A percentile compares a stretch with the other conserved stretches of the same genome.
Conservation (phyloP, 2,888 invertebrate genomes). For the Thumatha senex region DNA sequence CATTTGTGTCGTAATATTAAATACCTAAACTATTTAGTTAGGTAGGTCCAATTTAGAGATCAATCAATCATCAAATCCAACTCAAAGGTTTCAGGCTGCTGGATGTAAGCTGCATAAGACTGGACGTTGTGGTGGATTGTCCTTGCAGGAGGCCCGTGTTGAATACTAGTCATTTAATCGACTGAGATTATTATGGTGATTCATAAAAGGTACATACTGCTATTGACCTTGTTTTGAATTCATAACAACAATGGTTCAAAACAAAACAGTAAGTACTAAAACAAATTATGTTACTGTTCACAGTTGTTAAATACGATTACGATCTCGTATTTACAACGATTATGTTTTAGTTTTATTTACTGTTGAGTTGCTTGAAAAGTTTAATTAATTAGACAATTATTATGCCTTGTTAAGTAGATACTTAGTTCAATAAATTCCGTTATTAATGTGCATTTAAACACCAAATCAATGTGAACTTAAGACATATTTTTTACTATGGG, state of each 20-base stretch:
- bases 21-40: too few species aligned
- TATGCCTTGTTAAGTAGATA: not conserved
- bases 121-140: too few species aligned
- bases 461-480: not conserved
- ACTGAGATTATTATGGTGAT: too few species aligned
- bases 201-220: not conserved
- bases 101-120: too few species aligned
- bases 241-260: constrained; percentile 59
- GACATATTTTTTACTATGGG: not conserved
- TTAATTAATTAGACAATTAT: constrained; percentile 28
- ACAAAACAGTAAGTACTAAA: constrained; percentile 41
- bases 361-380: constrained; percentile 42
- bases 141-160: too few species aligned
- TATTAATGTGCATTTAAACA: constrained; percentile 23
- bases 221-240: constrained; percentile 46
- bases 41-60: too few species aligned
- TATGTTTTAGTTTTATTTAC: constrained; percentile 51
- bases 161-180: too few species aligned
- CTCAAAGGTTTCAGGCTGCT: too few species aligned
- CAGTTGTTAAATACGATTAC: constrained; percentile 55
- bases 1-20: too few species aligned
- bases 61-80: too few species aligned
- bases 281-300: constrained; percentile 46
- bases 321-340: constrained; percentile 51
- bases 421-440: too few species aligned